phyloP scores from a whole-genome alignment of 2,113 vertebrate genomes.

The Chauna torquata region DNA sequence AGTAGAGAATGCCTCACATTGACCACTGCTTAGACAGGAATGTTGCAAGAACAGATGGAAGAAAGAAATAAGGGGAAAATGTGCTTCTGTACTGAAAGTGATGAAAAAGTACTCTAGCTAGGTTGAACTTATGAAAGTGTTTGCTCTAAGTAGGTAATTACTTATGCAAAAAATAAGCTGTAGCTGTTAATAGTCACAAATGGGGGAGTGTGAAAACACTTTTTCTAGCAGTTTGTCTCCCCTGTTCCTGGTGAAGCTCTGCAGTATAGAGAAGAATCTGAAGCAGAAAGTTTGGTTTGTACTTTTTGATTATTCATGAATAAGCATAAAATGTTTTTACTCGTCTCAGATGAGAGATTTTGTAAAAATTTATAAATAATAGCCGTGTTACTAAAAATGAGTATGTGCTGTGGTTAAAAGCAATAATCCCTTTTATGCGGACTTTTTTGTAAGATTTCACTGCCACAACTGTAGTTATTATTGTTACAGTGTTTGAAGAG shows the following conservation, averaged over 20 bases:
- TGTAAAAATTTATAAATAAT: not conserved
- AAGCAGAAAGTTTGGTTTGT: not conserved
- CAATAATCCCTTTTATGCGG: not conserved
- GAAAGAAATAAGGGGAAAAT: not conserved
- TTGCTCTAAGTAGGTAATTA: not conserved
- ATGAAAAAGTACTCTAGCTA: not conserved
- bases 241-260: not conserved
- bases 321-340: not conserved
- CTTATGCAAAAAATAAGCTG: not conserved
- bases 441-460: not conserved
- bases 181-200: not conserved
- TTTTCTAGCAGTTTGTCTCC: not conserved
- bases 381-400: not conserved
- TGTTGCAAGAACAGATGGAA: not conserved
- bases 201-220: not conserved
- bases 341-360: not conserved
- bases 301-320: not conserved
- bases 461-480: not conserved
- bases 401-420: not conserved
- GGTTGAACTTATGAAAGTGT: not conserved
- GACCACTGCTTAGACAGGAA: not conserved
- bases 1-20: not conserved
- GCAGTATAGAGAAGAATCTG: not conserved
- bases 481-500: not conserved
- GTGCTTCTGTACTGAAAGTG: not conserved